These are phyloP conservation scores for Magallana gigas DNA, from an alignment of 1,140 invertebrate genomes.

Conservation along the genomic window DNA sequence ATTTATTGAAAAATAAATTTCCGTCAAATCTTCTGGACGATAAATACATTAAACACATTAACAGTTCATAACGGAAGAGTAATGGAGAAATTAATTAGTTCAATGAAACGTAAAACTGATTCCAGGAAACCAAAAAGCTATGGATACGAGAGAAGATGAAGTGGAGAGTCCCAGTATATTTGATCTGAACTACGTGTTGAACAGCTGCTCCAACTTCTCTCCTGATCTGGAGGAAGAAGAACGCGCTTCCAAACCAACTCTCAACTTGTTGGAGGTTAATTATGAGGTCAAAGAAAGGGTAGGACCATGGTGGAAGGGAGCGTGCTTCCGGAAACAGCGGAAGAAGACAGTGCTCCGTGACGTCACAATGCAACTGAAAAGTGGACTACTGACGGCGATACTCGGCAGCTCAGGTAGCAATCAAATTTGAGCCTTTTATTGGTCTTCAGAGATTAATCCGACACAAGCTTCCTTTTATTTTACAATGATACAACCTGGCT, in stretches of 20 bases:
- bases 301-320: conserved; percentile 67
- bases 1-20: no score
- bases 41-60: no score
- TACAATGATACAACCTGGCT: no score
- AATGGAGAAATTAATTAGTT: not conserved
- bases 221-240: conserved; percentile 62
- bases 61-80: no score
- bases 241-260: conserved; percentile 44
- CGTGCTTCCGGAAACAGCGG: conserved; percentile 58
- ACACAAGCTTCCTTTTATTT: no score
- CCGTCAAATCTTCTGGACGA: no score
- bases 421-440: no score
- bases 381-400: conserved; percentile 65
- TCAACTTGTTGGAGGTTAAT: conserved; percentile 63
- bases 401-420: conserved; percentile 61
- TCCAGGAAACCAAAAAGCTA: not conserved
- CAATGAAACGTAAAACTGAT: not conserved
- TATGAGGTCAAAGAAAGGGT: conserved; percentile 63
- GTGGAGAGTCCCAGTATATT: conserved; percentile 44
- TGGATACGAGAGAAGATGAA: not conserved
- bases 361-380: conserved; percentile 59
- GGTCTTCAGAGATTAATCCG: no score
- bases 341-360: conserved; percentile 62
- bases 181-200: conserved; percentile 47
- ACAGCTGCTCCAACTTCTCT: conserved; percentile 34